phyloP scores from a whole-genome alignment of 1,140 invertebrate species.

The Paraescarpia echinospica region DNA sequence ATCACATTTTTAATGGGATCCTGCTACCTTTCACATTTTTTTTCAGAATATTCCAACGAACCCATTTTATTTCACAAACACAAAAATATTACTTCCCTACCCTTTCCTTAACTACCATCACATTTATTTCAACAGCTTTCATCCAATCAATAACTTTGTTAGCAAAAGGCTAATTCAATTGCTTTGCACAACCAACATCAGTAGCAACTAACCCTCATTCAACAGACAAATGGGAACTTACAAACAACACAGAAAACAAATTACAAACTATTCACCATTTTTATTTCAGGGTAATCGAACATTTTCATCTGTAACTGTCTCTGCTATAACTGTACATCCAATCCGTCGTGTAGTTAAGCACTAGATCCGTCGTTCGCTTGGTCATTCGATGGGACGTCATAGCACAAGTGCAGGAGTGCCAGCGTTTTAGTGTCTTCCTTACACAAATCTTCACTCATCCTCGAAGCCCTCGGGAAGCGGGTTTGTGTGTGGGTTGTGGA shows the following conservation, averaged over 20 bases:
- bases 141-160: too few relatives aligned
- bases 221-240: not conserved
- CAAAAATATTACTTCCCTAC: too few relatives aligned
- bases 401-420: not conserved
- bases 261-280: not conserved
- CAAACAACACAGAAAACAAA: not conserved
- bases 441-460: conserved; percentile 36
- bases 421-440: not conserved
- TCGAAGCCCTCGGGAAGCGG: conserved; percentile 82
- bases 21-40: too few relatives aligned
- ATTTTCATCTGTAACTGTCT: not conserved
- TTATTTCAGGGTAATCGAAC: not conserved
- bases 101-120: too few relatives aligned
- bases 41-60: too few relatives aligned
- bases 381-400: not conserved
- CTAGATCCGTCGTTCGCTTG: not conserved
- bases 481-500: conserved; percentile 82
- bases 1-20: too few relatives aligned
- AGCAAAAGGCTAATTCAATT: too few relatives aligned
- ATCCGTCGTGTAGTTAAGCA: not conserved
- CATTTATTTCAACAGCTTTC: too few relatives aligned
- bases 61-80: too few relatives aligned
- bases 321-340: not conserved
- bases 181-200: too few relatives aligned
- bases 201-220: too few relatives aligned